Evolutionary conservation across 2,113 vertebrate species (phyloP).

Genomic region (Pantherophis guttatus): DNA sequence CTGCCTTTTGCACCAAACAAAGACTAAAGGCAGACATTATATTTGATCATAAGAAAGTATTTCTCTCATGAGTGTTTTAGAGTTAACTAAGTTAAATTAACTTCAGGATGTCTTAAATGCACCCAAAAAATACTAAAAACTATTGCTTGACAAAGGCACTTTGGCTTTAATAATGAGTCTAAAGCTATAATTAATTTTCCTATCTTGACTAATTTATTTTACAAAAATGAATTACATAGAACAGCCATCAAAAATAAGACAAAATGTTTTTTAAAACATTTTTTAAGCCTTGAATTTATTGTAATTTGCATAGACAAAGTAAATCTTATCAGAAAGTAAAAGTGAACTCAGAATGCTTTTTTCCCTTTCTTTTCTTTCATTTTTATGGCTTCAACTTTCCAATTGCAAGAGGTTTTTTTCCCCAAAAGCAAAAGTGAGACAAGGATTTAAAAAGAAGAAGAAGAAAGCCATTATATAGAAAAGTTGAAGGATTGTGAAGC

Average conservation of each 20-base stretch:
- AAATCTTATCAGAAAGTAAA: background rate
- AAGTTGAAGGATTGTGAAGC: background rate
- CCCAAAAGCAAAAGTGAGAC: too few relatives aligned
- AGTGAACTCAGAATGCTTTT: background rate
- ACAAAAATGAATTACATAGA: slow-evolving; percentile 15
- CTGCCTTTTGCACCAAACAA: slow-evolving; percentile 18
- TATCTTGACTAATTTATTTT: slow-evolving; percentile 4
- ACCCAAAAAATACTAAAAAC: slow-evolving; percentile 1
- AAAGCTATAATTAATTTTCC: slow-evolving; percentile 3
- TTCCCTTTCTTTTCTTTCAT: background rate
- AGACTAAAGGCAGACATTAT: background rate
- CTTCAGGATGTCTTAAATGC: slow-evolving; percentile 5
- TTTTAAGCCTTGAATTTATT: background rate
- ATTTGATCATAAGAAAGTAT: background rate
- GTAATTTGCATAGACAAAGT: background rate
- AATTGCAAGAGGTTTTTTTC: background rate
- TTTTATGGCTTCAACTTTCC: background rate
- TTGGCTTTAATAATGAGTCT: slow-evolving; percentile 17
- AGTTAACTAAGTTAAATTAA: background rate
- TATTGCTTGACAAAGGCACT: background rate
- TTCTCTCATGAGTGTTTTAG: slow-evolving; percentile 22
- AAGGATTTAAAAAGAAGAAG: background rate
- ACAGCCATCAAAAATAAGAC: background rate
- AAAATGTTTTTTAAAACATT: background rate
- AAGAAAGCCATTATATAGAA: background rate